Base-by-base conservation (phyloP, 2,113 vertebrate genomes). In the Xenotilapia flavipinnis region DNA sequence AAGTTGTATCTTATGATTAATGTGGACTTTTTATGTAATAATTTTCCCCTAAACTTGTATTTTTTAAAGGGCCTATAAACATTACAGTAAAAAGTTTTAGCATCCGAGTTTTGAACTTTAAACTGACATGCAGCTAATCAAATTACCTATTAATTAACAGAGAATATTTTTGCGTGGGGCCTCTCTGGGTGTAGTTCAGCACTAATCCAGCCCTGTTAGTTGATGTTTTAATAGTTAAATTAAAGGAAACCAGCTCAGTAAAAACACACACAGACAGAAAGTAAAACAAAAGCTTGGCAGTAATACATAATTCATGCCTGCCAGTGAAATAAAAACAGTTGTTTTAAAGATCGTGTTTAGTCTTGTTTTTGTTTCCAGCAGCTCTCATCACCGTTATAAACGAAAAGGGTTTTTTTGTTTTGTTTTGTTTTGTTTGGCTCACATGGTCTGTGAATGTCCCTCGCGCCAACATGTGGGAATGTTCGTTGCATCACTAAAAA, bases 401-500 rank as follows among this genome's bases (percentile, higher is more conserved):
- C 17, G 2, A 9, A 58, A 54, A 10, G 11, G 15, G 0, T 0
- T 26, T 13, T 19, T 73, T 56, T n/a, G 17, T 47, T 55, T 14
- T 3, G 19, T 62, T 79, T 68, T n/a, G 31, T 53, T 62, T 21
- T 4, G 10, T 70, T 26, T 33, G 70, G 28, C 75, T 49, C 3
- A 7, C 9, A 11, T n/a, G 13, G 85, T 21, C 87, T 73, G 53
- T 54, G 87, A 90, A 87, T 21, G 65, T 90, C 80, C 75, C 86
- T 86, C 84, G 9, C 86, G 73, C 51, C 54, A 79, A 87, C 90
- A 91, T 84, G 91, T 92, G 92, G 91, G 91, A 89, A 91, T 91
- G 89, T 90, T 90, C 70, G 90, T 91, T 91, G 84, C 93, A 82
- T 93, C 91, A 93, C 28, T 55, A 5, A 70, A 51, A 80, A 92